Base-by-base conservation (phyloP, 2,888 invertebrate genomes). In the Ophraella communa region DNA sequence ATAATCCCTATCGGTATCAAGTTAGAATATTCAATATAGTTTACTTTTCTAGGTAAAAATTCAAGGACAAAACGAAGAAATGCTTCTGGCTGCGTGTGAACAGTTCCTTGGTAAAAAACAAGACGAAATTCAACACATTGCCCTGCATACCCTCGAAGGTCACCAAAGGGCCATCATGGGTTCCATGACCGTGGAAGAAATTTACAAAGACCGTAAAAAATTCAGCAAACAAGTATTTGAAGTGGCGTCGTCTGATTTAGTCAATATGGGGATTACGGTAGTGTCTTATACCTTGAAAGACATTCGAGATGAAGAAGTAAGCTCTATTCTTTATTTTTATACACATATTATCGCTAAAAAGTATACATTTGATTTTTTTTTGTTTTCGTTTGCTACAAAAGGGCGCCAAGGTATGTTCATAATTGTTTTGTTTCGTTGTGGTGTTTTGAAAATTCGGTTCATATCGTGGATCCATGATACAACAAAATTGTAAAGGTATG, bases 101-200 rank as follows among this genome's bases (percentile, higher is more conserved):
- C 96, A 96, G 81, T 96, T 96, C 82, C 85, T 96, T 69, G 95
- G 95, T 42, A 96, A 96, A 83, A 85, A 86, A 1, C 95, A 96
- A 78, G 82, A 88, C 8, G 95, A 96, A 83, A 95, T 96, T 73
- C 94, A 93, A 78, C 91, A 94, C 80, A 94, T 96, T 82, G 95
- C 95, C 21, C 85, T 95, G 66, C 95, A 95, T 35, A 96, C 96
- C 42, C 83, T 96, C 21, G 96, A 96, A 83, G 77, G 96, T 57
- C 96, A 96, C 80, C 96, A 96, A 82, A 87, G 96, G 70, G 96
- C 96, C 71, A 96, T 96, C 69, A 96, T 96, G 96, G 96, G 96
- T 27, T 94, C 94, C 69, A 96, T 96, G 96, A 96, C 95, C 0
- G 95, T 96, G 3, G 96, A 96, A 84, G 96, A 96, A 83, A 96